Evolutionary conservation across 2,113 vertebrate species (phyloP).

Genomic region (Cottus gobio): DNA sequence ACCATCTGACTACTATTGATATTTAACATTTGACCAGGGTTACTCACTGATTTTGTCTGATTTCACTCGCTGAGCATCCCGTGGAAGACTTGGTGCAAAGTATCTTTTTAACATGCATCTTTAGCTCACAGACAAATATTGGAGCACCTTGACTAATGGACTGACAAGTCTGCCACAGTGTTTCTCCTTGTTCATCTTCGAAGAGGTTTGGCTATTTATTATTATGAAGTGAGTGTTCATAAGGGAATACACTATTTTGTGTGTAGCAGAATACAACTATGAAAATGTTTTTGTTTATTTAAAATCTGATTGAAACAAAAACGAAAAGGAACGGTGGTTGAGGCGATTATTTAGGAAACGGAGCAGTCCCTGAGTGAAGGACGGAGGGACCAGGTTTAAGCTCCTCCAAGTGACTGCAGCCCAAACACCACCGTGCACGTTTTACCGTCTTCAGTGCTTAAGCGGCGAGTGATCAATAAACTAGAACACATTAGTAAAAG

Average conservation of each 20-base stretch:
- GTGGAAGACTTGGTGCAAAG: not conserved
- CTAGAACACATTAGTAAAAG: constrained; percentile 44
- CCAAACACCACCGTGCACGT: not conserved
- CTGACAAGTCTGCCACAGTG: not conserved
- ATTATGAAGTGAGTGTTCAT: constrained; percentile 5
- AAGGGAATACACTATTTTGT: constrained; percentile 40
- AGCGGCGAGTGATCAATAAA: constrained; percentile 39
- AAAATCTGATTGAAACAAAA: constrained; percentile 10
- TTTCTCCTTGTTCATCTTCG: not conserved
- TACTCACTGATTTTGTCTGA: not conserved
- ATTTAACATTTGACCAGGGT: not conserved
- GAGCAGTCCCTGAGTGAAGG: not conserved
- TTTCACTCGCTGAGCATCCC: not conserved
- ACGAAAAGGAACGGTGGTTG: not conserved
- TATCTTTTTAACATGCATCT: not conserved
- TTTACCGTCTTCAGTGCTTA: not conserved
- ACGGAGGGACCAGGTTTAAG: not conserved
- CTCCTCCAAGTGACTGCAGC: not conserved
- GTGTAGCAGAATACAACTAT: constrained; percentile 41
- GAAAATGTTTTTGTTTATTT: constrained; percentile 4
- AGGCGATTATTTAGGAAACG: not conserved
- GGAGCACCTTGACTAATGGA: not conserved
- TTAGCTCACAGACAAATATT: not conserved
- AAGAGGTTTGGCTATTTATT: not conserved
- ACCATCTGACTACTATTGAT: not conserved